These are phyloP conservation scores for Nematolebias whitei DNA, from an alignment of 2,113 vertebrate species.

Conservation along the genomic window DNA sequence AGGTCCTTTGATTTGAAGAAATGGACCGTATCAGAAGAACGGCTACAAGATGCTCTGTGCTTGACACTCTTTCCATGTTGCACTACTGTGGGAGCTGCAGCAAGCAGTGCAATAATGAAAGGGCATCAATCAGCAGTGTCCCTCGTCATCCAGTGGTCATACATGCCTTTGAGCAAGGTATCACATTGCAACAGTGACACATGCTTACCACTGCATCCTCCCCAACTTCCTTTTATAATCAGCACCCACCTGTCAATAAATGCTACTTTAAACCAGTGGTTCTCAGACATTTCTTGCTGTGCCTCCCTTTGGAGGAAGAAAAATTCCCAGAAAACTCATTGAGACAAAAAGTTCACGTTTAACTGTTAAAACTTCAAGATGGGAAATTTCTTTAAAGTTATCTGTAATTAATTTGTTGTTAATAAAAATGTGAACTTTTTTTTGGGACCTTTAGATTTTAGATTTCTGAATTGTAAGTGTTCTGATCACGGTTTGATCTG, in stretches of 20 bases:
- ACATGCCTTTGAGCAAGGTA: slow-evolving; percentile 14
- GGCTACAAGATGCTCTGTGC: slow-evolving; percentile 61
- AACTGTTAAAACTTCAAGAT: too few relatives aligned
- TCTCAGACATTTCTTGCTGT: too few relatives aligned
- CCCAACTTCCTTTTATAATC: not conserved
- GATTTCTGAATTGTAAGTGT: too few relatives aligned
- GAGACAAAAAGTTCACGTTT: too few relatives aligned
- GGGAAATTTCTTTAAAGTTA: too few relatives aligned
- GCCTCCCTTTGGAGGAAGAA: too few relatives aligned
- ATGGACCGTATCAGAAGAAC: not conserved
- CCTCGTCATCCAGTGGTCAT: too few relatives aligned
- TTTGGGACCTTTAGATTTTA: too few relatives aligned
- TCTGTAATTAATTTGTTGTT: too few relatives aligned
- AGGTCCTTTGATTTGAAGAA: not conserved
- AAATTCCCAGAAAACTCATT: too few relatives aligned
- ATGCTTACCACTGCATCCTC: not conserved
- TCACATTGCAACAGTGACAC: not conserved
- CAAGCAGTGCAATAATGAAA: slow-evolving; percentile 98
- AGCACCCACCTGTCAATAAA: not conserved
- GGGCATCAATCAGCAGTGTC: slow-evolving; percentile 88
- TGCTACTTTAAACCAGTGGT: not conserved
- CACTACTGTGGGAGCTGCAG: slow-evolving; percentile 89
- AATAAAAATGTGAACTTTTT: too few relatives aligned
- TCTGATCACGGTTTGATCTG: too few relatives aligned
- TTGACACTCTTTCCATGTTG: slow-evolving; percentile 94